Evolutionary conservation across 2,113 vertebrate genomes (phyloP).

Genomic region (Xiphias gladius): DNA sequence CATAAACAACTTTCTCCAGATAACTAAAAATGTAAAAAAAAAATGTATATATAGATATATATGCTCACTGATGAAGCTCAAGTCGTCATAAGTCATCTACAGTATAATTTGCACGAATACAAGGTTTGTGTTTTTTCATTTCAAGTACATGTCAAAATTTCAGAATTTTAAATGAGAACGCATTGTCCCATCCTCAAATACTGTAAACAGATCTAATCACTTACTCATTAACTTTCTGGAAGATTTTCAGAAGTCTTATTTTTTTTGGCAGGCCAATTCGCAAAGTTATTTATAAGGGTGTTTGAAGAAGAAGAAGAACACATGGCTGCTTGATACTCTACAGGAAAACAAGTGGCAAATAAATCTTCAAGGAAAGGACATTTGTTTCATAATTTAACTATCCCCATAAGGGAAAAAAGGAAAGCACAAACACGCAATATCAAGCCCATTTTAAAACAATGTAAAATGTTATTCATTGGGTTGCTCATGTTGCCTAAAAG

Average conservation of each 20-base stretch:
- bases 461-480: conserved; percentile 58
- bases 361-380: conserved; percentile 42
- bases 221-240: conserved; percentile 43
- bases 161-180: not conserved
- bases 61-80: not conserved
- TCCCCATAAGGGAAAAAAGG: not conserved
- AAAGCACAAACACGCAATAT: conserved; percentile 40
- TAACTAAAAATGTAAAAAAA: not conserved
- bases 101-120: not conserved
- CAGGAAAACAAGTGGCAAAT: conserved; percentile 41
- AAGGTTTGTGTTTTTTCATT: conserved; percentile 9
- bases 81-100: not conserved
- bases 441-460: conserved; percentile 58
- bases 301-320: conserved; percentile 8
- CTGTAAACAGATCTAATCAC: conserved; percentile 36
- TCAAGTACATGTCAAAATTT: not conserved
- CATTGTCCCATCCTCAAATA: conserved; percentile 1
- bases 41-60: too few relatives aligned
- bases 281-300: conserved; percentile 11
- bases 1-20: not conserved
- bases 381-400: conserved; percentile 64
- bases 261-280: conserved; percentile 19
- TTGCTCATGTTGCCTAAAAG: conserved; percentile 58
- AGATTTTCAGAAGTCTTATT: conserved; percentile 32
- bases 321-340: conserved; percentile 31